Conservation (phyloP, 1,140 invertebrate genomes). For the Ostrea edulis region DNA sequence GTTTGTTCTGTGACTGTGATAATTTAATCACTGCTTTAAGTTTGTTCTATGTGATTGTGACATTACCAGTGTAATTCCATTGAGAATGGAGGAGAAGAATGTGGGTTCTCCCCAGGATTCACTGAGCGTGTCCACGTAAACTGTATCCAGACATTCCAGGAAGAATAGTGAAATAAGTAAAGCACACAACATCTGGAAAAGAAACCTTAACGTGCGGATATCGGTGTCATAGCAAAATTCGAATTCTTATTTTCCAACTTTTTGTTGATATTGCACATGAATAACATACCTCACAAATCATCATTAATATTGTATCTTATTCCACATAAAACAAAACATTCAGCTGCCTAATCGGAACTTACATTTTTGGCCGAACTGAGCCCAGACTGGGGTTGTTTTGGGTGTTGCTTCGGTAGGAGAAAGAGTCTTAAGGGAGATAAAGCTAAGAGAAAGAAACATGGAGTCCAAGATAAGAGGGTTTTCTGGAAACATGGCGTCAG, state of each 20-base stretch:
- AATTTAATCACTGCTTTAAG: not conserved
- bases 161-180: not conserved
- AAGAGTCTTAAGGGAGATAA: conserved; percentile 63
- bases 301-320: not conserved
- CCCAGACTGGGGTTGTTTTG: not conserved
- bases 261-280: not conserved
- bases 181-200: not conserved
- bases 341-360: not conserved
- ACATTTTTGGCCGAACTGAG: not conserved
- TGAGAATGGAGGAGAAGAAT: not conserved
- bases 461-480: conserved; percentile 91
- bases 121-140: not conserved
- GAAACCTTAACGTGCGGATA: not conserved
- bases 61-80: not conserved
- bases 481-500: conserved; percentile 75
- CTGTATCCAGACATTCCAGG: not conserved
- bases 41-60: not conserved
- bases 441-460: conserved; percentile 82
- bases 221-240: not conserved
- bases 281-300: not conserved
- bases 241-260: too few species aligned
- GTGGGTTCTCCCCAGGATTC: not conserved
- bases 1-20: not conserved
- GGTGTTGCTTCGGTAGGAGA: conserved; percentile 50
- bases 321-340: not conserved